Percentiles rank a stretch among this genome's conserved stretches.
These are phyloP conservation scores for Grapholita molesta DNA, from an alignment of 1,140 invertebrate species.

Conservation along the genomic window DNA sequence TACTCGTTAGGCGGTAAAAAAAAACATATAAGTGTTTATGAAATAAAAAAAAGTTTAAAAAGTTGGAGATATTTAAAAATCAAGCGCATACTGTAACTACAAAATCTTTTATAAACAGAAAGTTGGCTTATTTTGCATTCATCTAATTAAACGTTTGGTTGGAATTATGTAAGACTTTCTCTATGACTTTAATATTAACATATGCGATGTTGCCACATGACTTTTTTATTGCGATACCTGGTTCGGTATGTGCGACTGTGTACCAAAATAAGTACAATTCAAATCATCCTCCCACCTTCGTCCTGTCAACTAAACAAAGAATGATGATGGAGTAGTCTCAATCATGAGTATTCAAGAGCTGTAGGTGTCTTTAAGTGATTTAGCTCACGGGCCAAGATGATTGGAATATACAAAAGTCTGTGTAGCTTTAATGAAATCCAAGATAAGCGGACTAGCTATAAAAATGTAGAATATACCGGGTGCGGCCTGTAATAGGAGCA, in stretches of 20 bases:
- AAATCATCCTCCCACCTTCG: neutral
- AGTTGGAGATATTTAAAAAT: too few relatives aligned
- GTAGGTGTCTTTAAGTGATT: neutral
- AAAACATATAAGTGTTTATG: too few relatives aligned
- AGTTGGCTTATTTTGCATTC: neutral
- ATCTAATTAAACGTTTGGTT: neutral
- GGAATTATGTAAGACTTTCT: neutral
- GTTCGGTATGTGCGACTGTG: neutral
- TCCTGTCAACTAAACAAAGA: neutral
- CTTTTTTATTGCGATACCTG: too few relatives aligned
- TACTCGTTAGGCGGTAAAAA: too few relatives aligned
- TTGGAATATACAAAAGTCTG: neutral
- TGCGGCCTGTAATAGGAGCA: too few relatives aligned
- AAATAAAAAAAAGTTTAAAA: too few relatives aligned
- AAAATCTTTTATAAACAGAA: neutral
- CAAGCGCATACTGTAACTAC: too few relatives aligned
- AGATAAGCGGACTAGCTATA: too few relatives aligned
- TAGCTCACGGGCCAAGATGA: neutral
- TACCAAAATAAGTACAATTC: neutral
- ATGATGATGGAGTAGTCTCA: neutral
- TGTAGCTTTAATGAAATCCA: too few relatives aligned
- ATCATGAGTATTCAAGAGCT: neutral
- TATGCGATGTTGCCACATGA: too few relatives aligned
- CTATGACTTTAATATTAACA: neutral
- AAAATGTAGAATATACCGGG: too few relatives aligned